Conservation (phyloP, 1,140 invertebrate genomes). For the Halesus radiatus region DNA sequence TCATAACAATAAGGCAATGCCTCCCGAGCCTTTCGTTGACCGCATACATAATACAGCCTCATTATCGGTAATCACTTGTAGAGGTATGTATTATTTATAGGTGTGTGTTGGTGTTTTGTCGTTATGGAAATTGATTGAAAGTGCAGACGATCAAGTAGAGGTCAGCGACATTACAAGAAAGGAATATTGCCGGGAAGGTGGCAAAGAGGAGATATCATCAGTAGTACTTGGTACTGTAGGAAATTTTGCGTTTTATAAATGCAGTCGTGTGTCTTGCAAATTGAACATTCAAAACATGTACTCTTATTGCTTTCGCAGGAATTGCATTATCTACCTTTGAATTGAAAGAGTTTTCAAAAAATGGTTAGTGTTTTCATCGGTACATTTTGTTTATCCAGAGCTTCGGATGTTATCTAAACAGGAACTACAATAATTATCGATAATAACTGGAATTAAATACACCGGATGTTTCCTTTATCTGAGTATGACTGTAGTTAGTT, state of each 20-base stretch:
- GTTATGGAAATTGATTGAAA: conserved; percentile 26
- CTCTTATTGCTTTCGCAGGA: too few relatives aligned
- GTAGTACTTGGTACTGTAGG: neutral
- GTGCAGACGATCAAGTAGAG: neutral
- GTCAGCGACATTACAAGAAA: neutral
- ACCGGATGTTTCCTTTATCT: too few relatives aligned
- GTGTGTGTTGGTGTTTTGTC: conserved; percentile 6
- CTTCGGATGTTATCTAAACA: too few relatives aligned
- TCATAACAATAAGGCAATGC: conserved; percentile 14
- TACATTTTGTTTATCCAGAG: too few relatives aligned
- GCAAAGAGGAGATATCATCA: neutral
- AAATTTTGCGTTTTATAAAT: neutral
- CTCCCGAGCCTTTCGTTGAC: neutral
- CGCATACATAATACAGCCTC: conserved; percentile 21
- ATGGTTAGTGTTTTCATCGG: too few relatives aligned
- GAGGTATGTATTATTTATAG: too few relatives aligned
- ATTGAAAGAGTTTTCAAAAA: too few relatives aligned
- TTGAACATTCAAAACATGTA: too few relatives aligned
- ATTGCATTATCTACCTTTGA: too few relatives aligned
- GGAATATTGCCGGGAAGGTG: conserved; percentile 4
- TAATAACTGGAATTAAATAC: too few relatives aligned
- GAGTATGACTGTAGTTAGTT: too few relatives aligned
- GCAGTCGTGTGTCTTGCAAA: neutral
- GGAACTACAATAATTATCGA: too few relatives aligned
- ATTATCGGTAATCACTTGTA: neutral